phyloP scores from a whole-genome alignment of 2,113 vertebrate genomes.

The Dicerorhinus sumatrensis region DNA sequence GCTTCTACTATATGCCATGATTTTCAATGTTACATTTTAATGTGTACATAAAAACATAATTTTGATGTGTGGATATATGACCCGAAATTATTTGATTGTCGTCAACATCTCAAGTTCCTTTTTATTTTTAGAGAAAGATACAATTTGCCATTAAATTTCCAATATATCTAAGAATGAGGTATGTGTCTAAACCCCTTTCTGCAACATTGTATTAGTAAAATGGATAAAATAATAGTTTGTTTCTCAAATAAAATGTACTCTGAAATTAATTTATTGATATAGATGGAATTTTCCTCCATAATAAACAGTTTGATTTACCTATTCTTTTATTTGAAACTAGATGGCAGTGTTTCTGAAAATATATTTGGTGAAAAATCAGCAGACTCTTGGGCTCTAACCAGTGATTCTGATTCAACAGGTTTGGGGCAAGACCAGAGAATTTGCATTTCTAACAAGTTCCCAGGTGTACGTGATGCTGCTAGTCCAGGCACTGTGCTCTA shows the following conservation, averaged over 20 bases:
- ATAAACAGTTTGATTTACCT: conserved; percentile 33
- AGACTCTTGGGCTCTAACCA: neutral
- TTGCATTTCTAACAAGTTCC: neutral
- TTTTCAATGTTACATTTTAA: neutral
- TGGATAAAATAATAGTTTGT: neutral
- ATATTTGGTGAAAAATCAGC: neutral
- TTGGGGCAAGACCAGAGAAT: neutral
- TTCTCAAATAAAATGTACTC: neutral
- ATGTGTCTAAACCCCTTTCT: neutral
- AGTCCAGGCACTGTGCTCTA: neutral
- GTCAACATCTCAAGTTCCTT: neutral
- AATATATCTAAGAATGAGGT: neutral
- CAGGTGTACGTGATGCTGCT: neutral
- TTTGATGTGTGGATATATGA: neutral
- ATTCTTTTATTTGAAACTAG: neutral
- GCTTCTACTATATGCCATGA: neutral
- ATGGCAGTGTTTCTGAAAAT: neutral
- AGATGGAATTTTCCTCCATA: conserved; percentile 24
- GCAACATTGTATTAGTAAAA: neutral
- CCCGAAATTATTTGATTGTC: neutral
- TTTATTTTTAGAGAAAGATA: neutral
- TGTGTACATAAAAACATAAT: neutral
- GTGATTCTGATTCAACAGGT: neutral
- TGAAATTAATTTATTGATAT: neutral
- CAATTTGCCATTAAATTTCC: neutral